phyloP scores from a whole-genome alignment of 1,140 invertebrate species.

The Lerema accius region DNA sequence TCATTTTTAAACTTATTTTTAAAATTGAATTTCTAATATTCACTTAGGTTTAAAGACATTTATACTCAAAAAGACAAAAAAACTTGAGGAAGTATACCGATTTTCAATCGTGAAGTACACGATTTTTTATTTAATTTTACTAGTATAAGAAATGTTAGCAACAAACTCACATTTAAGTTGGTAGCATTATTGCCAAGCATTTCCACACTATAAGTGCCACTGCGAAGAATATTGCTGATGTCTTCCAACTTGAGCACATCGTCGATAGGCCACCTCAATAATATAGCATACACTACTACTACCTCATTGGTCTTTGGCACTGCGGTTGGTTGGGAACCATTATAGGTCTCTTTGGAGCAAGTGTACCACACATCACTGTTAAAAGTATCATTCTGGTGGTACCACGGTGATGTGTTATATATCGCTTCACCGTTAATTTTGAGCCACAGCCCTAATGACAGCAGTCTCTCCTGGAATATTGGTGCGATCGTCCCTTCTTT shows the following conservation, averaged over 20 bases:
- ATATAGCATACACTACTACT: constrained; percentile 85
- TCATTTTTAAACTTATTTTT: too few relatives aligned
- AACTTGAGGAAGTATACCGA: too few relatives aligned
- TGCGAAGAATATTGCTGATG: constrained; percentile 58
- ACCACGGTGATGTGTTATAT: constrained; percentile 91
- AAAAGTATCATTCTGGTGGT: constrained; percentile 91
- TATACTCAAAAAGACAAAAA: too few relatives aligned
- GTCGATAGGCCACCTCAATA: constrained; percentile 86
- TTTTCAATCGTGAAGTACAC: too few relatives aligned
- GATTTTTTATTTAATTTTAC: too few relatives aligned
- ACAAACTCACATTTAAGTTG: constrained; percentile 49
- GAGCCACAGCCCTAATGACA: constrained; percentile 90
- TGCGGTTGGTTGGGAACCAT: constrained; percentile 46
- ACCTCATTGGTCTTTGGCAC: constrained; percentile 48
- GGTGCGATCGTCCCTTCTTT: constrained; percentile 93
- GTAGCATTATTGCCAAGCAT: constrained; percentile 72
- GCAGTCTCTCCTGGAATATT: constrained; percentile 94
- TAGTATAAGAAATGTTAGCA: too few relatives aligned
- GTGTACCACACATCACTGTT: constrained; percentile 92
- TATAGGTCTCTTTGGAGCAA: constrained; percentile 64
- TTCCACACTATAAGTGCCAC: constrained; percentile 56
- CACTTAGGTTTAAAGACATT: too few relatives aligned
- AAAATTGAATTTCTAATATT: too few relatives aligned
- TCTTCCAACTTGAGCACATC: constrained; percentile 81
- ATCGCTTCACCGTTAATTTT: constrained; percentile 94